phyloP scores from a whole-genome alignment of 2,797 vertebrate species.

The Clarias laeviceps region DNA sequence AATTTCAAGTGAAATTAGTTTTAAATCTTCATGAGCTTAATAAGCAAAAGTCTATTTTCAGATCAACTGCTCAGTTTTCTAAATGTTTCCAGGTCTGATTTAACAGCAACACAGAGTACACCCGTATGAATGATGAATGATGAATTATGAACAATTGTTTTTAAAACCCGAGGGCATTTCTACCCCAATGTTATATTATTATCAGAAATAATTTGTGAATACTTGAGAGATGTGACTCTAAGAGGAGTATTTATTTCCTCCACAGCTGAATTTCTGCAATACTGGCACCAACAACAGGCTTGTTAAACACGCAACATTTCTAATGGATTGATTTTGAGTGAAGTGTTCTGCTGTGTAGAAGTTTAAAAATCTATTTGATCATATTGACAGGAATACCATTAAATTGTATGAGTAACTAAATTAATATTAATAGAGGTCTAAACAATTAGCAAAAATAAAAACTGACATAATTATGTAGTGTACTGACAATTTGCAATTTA shows the following conservation, averaged over 20 bases:
- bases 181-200: neutral
- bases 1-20: neutral
- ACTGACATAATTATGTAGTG: neutral
- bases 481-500: neutral
- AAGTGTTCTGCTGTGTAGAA: neutral
- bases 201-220: neutral
- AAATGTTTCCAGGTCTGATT: neutral
- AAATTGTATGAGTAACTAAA: neutral
- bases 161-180: neutral
- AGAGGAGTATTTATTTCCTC: neutral
- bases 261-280: neutral
- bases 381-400: neutral
- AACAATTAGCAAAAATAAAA: neutral
- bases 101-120: neutral
- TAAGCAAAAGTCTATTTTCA: neutral
- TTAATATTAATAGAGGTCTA: neutral
- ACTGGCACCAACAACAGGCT: neutral
- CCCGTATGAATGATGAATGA: neutral
- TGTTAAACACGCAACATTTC: neutral
- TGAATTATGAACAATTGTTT: neutral
- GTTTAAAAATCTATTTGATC: neutral
- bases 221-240: neutral
- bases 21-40: neutral
- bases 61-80: neutral
- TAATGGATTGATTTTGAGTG: neutral